Base-by-base conservation (phyloP, 2,888 invertebrate species). In the Aphidius colemani region DNA sequence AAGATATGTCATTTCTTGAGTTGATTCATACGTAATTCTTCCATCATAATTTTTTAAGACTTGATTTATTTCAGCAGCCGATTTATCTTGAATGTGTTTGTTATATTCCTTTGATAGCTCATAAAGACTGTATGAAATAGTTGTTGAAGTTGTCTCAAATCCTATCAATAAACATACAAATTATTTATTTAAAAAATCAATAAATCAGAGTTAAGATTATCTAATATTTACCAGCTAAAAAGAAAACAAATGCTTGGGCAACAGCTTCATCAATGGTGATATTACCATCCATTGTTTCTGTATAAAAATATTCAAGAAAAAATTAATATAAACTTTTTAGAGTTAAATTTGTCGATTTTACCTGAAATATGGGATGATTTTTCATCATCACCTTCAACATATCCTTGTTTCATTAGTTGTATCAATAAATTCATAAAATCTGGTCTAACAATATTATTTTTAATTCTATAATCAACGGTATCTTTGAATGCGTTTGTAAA, bases 61-160 rank as follows among this genome's bases (percentile, higher is more conserved):
- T n/a, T 67, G 67, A 9, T 76, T 74, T n/a, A 85, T 78, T 71
- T 86, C 85, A 3, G 74, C 58, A 8, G 80, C 74, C 1, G 82
- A 74, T 71, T 74, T 82, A 7, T 81, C 72, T 70, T 85, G 85
- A n/a, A 85, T 78, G 0, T 77, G 72, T 44, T 74, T 74, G 70
- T 84, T 76, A 10, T 70, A 62, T 48, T 48, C 13, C 6, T 43
- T 30, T 4, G 85, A 83, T 69, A 86, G 77, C 71, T 84, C 83
- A 63, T 83, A 85, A 5, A 85, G 68, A 3, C 83, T 82, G 63
- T 82, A 84, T 64, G 83, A 82, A 13, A 82, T 81, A 3, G 85
- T 82, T 1, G 85, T 82, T 2, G 85, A 82, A 1, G 85, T 85
- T 0, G 85, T 85, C 70, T 85, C 85, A 67, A 84, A 85, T 8